Base-by-base conservation (phyloP, 2,888 invertebrate species). In the Polyommatus icarus region DNA sequence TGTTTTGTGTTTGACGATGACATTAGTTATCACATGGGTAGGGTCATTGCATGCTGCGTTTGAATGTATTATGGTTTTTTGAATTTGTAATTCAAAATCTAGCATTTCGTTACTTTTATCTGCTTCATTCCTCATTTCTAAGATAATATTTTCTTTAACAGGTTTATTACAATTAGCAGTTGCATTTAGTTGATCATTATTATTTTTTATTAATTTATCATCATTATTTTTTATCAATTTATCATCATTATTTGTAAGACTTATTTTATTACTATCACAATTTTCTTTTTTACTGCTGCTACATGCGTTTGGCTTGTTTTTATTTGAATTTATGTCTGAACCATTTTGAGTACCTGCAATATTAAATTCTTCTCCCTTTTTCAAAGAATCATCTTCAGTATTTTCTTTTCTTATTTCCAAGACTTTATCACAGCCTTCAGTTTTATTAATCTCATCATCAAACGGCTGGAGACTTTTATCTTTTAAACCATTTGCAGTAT, bases 81-180 rank as follows among this genome's bases (percentile, higher is more conserved):
- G 29, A 67, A 67, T 29, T 15, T 29, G 12, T 15, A 67, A 67
- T 67, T 67, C 67, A 67, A 29, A 67, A 67, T 67, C 67, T 67
- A 67, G 5, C 67, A 32, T 67, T 67, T 1, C 29, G 6, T 67
- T 29, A 61, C 20, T 67, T 29, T 32, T 29, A 29, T 3, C 12
- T 15, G 12, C 12, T 67, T 67, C 12, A 24, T 67, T 67, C 4
- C 24, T 24, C 61, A 15, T 4, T 10, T 67, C 29, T 67, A 32
- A 18, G 15, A 10, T 20, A 12, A 10, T 24, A 18, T 15, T 67
- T 29, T 29, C 29, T 15, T 67, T 67, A 1, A 15, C 29, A 67
- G 67, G 12, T 29, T 29, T 29, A 24, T 12, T 12, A 61, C 24
- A 61, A 24, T 61, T 61, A 24, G 61, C 24, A 61, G 20, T 61